These are phyloP conservation scores for Macrostomum lignano DNA, from an alignment of 1,140 invertebrate genomes.

Conservation along the genomic window DNA sequence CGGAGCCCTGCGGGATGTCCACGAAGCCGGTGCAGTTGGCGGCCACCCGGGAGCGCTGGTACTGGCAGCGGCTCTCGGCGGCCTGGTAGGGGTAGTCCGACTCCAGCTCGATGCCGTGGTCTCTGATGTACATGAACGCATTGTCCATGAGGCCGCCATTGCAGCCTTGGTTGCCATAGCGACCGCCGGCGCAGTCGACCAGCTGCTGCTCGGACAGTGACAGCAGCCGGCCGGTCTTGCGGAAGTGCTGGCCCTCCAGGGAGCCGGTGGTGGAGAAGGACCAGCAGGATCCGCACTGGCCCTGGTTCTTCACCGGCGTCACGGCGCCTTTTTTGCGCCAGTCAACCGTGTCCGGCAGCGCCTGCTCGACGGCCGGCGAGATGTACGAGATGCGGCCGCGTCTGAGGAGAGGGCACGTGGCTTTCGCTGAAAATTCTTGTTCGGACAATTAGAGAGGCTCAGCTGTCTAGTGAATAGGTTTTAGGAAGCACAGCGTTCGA, in stretches of 20 bases:
- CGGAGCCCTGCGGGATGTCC: conserved; percentile 33
- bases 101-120: conserved; percentile 1
- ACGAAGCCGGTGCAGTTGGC: conserved; percentile 37
- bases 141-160: conserved; percentile 21
- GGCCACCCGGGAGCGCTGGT: not conserved
- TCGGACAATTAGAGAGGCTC: too few relatives aligned
- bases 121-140: conserved; percentile 16
- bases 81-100: conserved; percentile 7
- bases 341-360: conserved; percentile 14
- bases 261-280: conserved; percentile 35
- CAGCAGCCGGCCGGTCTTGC: conserved; percentile 11
- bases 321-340: conserved; percentile 28
- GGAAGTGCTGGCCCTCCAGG: conserved; percentile 14
- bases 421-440: too few relatives aligned
- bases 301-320: conserved; percentile 26
- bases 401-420: too few relatives aligned
- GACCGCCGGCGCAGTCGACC: conserved; percentile 15
- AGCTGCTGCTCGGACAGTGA: conserved; percentile 16
- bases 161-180: conserved; percentile 15
- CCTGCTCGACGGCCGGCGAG: too few relatives aligned
- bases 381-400: too few relatives aligned
- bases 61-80: conserved; percentile 31
- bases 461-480: too few relatives aligned
- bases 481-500: too few relatives aligned
- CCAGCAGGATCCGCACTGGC: conserved; percentile 70